Base-by-base conservation (phyloP, 1,140 invertebrate species). In the Babylonia areolata region DNA sequence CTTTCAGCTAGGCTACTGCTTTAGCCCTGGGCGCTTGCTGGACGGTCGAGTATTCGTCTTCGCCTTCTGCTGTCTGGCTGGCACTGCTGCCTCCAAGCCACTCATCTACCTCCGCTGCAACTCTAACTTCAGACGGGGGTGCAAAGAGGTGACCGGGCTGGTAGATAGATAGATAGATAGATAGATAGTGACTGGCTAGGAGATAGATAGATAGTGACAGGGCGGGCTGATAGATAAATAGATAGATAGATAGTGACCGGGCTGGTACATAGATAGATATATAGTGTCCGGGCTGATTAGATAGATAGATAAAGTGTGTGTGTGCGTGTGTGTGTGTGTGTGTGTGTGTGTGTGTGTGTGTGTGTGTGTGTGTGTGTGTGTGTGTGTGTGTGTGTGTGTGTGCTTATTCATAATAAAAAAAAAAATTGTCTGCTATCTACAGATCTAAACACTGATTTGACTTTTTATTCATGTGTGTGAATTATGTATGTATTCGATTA, bases 91-190 rank as follows among this genome's bases (percentile, higher is more conserved):
- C 0, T 37, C 86, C 37, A 93, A 93, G 81, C 91, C 92, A 1
- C 58, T 88, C 17, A 73, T 93, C 17, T 93, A 93, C 88, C 84
- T 92, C 42, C 89, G 88, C 37, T 90, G 87, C 84, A 93, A 93
- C 84, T 88, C 91, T 1, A 93, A 93, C 88, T 93, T 93, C 58
- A 31, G 3, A 31, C 6, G 5, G 58, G n/a, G 23, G 20, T 15
- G 20, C 15, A 28, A 6, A 23, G n/a, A 6, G 2, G 58, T 15
- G 58, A 23, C 6, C 15, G n/a, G 20, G 6, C 15, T 2, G 58
- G n/a, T 5, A 69, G 58, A 6, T 1, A 6, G 20, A 1, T 20
- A 6, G 0, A 69, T 15, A 23, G 58, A 6, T 0, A 23, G 23
- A 31, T 11, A 23, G 58, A 0, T 69, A 0, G 23, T 2, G n/a